Conservation (phyloP, 2,113 vertebrate species). For the Electrona antarctica region DNA sequence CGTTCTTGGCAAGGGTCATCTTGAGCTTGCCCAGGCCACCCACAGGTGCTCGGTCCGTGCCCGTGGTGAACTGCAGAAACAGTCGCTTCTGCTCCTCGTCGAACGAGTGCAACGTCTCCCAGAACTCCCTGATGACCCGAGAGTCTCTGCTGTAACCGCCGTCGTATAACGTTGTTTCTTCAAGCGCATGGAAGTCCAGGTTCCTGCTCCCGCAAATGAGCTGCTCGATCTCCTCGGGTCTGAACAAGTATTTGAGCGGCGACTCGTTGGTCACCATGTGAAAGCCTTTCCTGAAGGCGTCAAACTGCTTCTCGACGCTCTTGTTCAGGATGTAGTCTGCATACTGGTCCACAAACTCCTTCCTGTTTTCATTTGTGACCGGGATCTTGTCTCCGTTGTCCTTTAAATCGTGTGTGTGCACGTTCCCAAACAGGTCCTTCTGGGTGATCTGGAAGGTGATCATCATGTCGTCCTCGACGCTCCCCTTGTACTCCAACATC, state of each 20-base stretch:
- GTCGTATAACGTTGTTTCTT: slow-evolving; percentile 97
- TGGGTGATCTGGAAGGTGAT: slow-evolving; percentile 99
- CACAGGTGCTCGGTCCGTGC: slow-evolving; percentile 96
- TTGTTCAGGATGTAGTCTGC: slow-evolving; percentile 98
- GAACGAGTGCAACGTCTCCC: slow-evolving; percentile 97
- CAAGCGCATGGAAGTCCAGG: slow-evolving; percentile 96
- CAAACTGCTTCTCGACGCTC: slow-evolving; percentile 98
- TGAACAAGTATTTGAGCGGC: slow-evolving; percentile 96
- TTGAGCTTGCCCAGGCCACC: slow-evolving; percentile 97
- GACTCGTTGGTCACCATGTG: slow-evolving; percentile 99
- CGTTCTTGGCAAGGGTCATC: slow-evolving; percentile 99
- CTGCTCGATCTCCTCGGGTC: slow-evolving; percentile 97
- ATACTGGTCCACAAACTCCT: slow-evolving; percentile 97
- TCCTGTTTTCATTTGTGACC: slow-evolving; percentile 96
- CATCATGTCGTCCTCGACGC: slow-evolving; percentile 99
- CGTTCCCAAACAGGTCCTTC: slow-evolving; percentile 96
- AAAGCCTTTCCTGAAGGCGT: slow-evolving; percentile 98
- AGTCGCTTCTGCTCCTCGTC: slow-evolving; percentile 97
- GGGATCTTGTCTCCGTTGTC: slow-evolving; percentile 98
- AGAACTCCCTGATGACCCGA: slow-evolving; percentile 96
- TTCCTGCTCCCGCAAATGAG: slow-evolving; percentile 99
- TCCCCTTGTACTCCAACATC: slow-evolving; percentile 92
- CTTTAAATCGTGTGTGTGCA: slow-evolving; percentile 94
- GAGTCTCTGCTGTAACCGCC: slow-evolving; percentile 95
- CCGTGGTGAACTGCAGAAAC: slow-evolving; percentile 98